These are phyloP conservation scores for Coecobrya sp. DNA, from an alignment of 2,888 invertebrate species.

Conservation along the genomic window DNA sequence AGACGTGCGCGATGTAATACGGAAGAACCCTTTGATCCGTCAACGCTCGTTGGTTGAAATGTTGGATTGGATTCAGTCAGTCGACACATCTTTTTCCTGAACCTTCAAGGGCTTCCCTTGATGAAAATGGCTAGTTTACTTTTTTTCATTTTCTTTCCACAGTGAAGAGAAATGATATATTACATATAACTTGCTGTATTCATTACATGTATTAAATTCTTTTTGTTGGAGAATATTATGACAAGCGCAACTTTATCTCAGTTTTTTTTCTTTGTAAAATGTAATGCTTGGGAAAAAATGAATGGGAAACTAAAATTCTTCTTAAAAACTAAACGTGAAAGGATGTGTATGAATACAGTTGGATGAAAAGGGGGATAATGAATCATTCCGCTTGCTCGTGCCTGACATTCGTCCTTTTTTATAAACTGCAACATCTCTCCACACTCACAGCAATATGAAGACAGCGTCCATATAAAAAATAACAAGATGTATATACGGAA, in stretches of 20 bases:
- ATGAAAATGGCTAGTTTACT: conserved; percentile 21
- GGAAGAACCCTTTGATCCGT: background rate
- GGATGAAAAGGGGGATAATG: conserved; percentile 36
- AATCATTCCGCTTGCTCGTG: conserved; percentile 43
- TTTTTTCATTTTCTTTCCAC: conserved; percentile 19
- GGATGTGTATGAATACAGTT: conserved; percentile 33
- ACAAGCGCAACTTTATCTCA: background rate
- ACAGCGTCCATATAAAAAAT: background rate
- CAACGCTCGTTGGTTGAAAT: background rate
- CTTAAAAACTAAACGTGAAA: background rate
- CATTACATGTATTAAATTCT: background rate
- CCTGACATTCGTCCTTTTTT: conserved; percentile 41
- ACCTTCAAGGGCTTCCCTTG: conserved; percentile 7
- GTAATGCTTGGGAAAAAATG: conserved; percentile 15
- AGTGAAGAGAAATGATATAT: background rate
- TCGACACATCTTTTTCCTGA: background rate
- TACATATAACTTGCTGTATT: background rate
- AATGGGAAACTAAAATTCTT: conserved; percentile 25
- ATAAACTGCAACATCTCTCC: background rate
- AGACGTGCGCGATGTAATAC: background rate
- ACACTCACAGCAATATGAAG: background rate
- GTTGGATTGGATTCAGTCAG: background rate
- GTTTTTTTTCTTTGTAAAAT: background rate
- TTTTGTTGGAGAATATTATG: background rate
- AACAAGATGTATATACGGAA: background rate